These are phyloP conservation scores for Austrolebias charrua DNA, from an alignment of 2,797 vertebrate species.

Conservation along the genomic window DNA sequence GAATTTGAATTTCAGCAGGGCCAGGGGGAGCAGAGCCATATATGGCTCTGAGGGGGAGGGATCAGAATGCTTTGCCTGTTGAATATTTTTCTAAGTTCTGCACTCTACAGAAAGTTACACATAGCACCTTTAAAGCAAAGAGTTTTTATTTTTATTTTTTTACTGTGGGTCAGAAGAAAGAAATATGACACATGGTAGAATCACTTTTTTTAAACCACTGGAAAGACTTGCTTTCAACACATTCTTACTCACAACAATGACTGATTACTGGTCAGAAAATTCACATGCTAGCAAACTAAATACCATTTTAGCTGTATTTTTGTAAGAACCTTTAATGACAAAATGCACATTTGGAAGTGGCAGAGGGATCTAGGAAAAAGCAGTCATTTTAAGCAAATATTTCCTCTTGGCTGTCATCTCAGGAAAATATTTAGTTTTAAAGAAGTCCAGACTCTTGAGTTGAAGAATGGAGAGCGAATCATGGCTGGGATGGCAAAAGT, in stretches of 20 bases:
- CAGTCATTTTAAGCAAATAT: neutral
- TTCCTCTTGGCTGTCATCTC: neutral
- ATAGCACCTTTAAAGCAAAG: too few species aligned
- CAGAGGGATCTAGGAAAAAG: neutral
- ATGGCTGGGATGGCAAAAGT: neutral
- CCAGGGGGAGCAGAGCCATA: too few species aligned
- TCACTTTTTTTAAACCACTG: conserved; percentile 20
- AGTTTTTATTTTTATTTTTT: too few species aligned
- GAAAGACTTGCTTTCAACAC: conserved; percentile 7
- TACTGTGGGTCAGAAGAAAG: conserved; percentile 40
- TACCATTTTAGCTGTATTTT: neutral
- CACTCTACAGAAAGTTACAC: too few species aligned
- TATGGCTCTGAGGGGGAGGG: too few species aligned
- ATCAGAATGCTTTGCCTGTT: too few species aligned
- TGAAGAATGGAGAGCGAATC: too few species aligned
- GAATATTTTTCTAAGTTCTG: too few species aligned
- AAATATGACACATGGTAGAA: neutral
- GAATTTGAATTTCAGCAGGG: too few species aligned
- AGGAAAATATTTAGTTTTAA: neutral
- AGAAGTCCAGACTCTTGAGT: neutral
- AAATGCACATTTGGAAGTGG: too few species aligned
- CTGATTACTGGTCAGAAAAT: neutral
- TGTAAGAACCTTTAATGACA: neutral
- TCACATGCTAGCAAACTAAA: neutral
- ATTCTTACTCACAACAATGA: neutral